A percentile compares a stretch with the other conserved stretches of the same genome.
phyloP scores from a whole-genome alignment of 2,113 vertebrate species.

The Potamarius usumacintae region DNA sequence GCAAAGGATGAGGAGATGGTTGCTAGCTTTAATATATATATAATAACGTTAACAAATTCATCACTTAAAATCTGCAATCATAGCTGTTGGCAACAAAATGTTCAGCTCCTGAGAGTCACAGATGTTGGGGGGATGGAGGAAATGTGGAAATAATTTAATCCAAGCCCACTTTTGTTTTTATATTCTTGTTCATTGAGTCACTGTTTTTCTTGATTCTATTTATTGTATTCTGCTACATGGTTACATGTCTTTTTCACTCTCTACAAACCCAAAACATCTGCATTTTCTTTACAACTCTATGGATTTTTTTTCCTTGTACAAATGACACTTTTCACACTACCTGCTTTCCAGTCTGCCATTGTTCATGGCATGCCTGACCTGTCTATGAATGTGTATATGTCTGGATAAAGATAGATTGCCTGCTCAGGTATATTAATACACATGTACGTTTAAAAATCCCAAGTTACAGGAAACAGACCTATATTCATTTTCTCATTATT shows the following conservation, averaged over 20 bases:
- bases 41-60: conserved; percentile 4
- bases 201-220: not conserved
- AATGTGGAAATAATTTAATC: not conserved
- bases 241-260: not conserved
- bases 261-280: not conserved
- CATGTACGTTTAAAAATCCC: not conserved
- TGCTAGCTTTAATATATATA: not conserved
- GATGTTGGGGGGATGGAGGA: not conserved
- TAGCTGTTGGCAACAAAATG: not conserved
- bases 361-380: not conserved
- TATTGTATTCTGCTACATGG: not conserved
- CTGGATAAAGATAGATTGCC: too few species aligned
- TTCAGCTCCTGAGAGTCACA: not conserved
- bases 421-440: not conserved
- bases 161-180: not conserved
- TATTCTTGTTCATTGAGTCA: too few species aligned
- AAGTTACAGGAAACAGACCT: not conserved
- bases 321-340: not conserved
- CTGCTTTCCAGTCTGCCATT: not conserved
- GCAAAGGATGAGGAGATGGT: not conserved
- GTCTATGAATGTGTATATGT: not conserved
- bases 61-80: conserved; percentile 10
- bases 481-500: too few species aligned
- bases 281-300: not conserved
- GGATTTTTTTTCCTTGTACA: not conserved